These are phyloP conservation scores for Morinoia aosen DNA, from an alignment of 2,888 invertebrate genomes.

Conservation along the genomic window DNA sequence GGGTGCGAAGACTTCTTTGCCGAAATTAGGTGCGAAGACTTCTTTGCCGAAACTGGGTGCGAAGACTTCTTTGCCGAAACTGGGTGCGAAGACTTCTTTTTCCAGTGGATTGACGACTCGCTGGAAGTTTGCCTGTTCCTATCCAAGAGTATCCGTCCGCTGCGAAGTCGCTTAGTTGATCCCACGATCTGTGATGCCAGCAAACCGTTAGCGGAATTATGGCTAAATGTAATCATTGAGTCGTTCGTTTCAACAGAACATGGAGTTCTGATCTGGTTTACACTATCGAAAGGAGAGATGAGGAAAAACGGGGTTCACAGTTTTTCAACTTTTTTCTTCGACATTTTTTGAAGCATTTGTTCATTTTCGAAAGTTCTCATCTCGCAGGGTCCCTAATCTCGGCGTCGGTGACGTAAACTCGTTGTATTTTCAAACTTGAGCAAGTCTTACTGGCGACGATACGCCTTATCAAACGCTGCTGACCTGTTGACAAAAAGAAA, in stretches of 20 bases:
- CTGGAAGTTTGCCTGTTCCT: not conserved
- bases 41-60: not conserved
- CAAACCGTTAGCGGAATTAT: not conserved
- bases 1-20: no score
- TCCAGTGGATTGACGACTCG: not conserved
- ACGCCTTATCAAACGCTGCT: not conserved
- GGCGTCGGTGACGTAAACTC: not conserved
- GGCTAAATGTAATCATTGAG: slow-evolving; percentile 42
- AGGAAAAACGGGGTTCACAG: not conserved
- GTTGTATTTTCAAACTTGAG: not conserved
- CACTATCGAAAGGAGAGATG: not conserved
- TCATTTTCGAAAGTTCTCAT: not conserved
- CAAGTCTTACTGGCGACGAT: not conserved
- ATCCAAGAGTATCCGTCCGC: not conserved
- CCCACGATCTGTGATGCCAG: not conserved
- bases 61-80: not conserved
- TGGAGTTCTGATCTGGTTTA: slow-evolving; percentile 31
- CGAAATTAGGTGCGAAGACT: not conserved
- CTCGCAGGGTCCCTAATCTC: not conserved
- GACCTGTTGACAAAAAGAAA: not conserved
- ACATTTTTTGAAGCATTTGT: not conserved
- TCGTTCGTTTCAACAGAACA: slow-evolving; percentile 25
- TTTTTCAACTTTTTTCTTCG: not conserved
- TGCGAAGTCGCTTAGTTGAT: slow-evolving; percentile 11
- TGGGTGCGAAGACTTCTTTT: not conserved